These are phyloP conservation scores for Atopsyche davidsoni DNA, from an alignment of 1,140 invertebrate species.

Conservation along the genomic window DNA sequence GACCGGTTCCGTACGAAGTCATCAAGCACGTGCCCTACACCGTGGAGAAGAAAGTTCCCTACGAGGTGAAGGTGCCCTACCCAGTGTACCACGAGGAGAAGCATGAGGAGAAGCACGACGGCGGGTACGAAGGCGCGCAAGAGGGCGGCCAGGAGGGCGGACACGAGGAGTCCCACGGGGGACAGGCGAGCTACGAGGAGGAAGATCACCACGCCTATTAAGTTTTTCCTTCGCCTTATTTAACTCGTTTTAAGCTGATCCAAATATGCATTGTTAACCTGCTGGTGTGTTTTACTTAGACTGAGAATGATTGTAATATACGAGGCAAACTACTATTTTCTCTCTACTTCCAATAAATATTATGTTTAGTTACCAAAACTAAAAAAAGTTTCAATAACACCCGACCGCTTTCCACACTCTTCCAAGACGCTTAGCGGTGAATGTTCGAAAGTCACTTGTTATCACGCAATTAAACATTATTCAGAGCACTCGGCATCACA, in stretches of 20 bases:
- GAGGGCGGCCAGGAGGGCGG: constrained; percentile 30
- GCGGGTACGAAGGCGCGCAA: constrained; percentile 33
- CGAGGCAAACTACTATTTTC: constrained; percentile 27
- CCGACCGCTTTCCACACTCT: too few species aligned
- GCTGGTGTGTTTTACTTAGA: constrained; percentile 23
- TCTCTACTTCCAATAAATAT: constrained; percentile 18
- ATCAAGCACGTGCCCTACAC: constrained; percentile 59
- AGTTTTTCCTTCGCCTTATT: constrained; percentile 22
- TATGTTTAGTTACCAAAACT: constrained; percentile 25
- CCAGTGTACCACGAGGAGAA: constrained; percentile 46
- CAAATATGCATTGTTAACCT: constrained; percentile 24
- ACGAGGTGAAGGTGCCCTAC: constrained; percentile 49
- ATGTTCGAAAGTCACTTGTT: too few species aligned
- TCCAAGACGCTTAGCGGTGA: too few species aligned
- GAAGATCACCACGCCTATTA: constrained; percentile 29
- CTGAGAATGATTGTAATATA: constrained; percentile 25
- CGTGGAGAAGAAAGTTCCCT: constrained; percentile 56
- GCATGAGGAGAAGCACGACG: constrained; percentile 37
- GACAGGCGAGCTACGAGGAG: constrained; percentile 25
- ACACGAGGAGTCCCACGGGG: constrained; percentile 29
- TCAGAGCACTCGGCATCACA: too few species aligned
- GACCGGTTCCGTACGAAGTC: constrained; percentile 51
- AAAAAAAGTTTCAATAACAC: constrained; percentile 6
- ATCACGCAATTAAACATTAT: too few species aligned
- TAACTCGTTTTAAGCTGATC: constrained; percentile 29